phyloP scores from a whole-genome alignment of 2,797 vertebrate species.

The Semotilus atromaculatus region DNA sequence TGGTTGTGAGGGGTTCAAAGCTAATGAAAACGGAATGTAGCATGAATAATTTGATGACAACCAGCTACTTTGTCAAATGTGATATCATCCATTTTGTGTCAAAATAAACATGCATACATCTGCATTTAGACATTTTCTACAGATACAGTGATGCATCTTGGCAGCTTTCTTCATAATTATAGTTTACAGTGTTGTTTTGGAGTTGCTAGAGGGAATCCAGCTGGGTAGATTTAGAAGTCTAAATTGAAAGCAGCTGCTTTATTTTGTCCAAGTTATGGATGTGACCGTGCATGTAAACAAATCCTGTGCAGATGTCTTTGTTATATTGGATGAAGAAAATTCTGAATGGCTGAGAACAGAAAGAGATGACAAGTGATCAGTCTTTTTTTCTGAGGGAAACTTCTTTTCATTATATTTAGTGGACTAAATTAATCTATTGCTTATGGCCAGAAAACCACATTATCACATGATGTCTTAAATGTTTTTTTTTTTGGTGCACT shows the following conservation, averaged over 20 bases:
- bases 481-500: neutral
- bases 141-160: slow-evolving; percentile 9
- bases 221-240: slow-evolving; percentile 7
- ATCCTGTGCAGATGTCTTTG: slow-evolving; percentile 40
- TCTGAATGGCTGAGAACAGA: slow-evolving; percentile 20
- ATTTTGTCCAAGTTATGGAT: slow-evolving; percentile 51
- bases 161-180: neutral
- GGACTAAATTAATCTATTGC: neutral
- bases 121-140: neutral
- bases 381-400: neutral
- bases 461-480: neutral
- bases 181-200: slow-evolving; percentile 29
- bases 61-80: neutral
- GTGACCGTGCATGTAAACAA: slow-evolving; percentile 55
- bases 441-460: neutral
- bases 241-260: slow-evolving; percentile 74
- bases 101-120: neutral
- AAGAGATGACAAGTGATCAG: neutral
- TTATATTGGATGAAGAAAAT: slow-evolving; percentile 8
- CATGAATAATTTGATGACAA: neutral
- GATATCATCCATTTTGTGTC: neutral
- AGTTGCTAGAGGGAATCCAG: slow-evolving; percentile 18
- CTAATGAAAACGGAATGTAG: neutral
- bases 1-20: neutral
- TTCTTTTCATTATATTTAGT: neutral